These are phyloP conservation scores for Spatulosminthurus flaviceps DNA, from an alignment of 2,888 invertebrate genomes.

Conservation along the genomic window DNA sequence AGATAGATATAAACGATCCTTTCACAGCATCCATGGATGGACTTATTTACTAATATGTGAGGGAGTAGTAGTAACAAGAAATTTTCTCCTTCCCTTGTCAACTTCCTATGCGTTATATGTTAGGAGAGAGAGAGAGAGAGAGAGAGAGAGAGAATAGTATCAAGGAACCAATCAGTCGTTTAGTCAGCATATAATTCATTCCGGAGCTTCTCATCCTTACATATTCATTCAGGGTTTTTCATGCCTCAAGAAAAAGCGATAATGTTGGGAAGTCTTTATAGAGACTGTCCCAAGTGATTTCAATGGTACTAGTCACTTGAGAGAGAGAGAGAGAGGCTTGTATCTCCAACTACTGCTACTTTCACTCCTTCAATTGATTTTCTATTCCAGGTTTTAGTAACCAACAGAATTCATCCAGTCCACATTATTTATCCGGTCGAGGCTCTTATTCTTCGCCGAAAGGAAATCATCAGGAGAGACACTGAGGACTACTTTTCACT, in stretches of 20 bases:
- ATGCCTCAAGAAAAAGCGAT: not conserved
- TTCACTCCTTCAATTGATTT: conserved; percentile 27
- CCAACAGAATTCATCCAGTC: not conserved
- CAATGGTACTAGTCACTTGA: not conserved
- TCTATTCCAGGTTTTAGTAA: conserved; percentile 14
- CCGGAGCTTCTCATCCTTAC: not conserved
- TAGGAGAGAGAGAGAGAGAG: no score
- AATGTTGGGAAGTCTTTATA: not conserved
- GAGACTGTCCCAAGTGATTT: not conserved
- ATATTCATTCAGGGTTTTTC: conserved; percentile 24
- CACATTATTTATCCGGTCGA: conserved; percentile 16
- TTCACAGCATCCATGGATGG: not conserved
- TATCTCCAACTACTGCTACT: not conserved
- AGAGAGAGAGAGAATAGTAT: no score
- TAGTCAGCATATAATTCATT: conserved; percentile 34
- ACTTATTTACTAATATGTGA: not conserved
- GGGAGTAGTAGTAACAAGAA: not conserved
- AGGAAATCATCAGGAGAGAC: conserved; percentile 16
- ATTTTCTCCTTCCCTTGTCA: conserved; percentile 2
- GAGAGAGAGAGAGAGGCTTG: no score
- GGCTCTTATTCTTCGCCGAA: conserved; percentile 5
- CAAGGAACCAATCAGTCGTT: conserved; percentile 39
- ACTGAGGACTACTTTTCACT: conserved; percentile 24
- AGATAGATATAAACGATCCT: not conserved
- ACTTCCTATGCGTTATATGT: not conserved